A percentile compares a stretch with the other conserved stretches of the same genome.
Conservation (phyloP, 2,113 vertebrate genomes). For the Phodopus roborovskii region DNA sequence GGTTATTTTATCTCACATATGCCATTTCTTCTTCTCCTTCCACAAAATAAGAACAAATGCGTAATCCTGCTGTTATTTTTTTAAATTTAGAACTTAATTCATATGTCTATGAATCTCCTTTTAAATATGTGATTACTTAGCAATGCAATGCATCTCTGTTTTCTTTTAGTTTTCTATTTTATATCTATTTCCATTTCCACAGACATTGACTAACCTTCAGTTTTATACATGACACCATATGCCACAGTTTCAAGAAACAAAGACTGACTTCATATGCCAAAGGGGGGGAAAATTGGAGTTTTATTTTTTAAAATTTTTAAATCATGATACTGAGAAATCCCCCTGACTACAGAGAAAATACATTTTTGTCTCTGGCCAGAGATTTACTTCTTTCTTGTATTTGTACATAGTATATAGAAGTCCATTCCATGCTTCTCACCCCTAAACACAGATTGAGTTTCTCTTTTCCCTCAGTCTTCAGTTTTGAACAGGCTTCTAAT, state of each 20-base stretch:
- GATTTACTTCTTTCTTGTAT: not conserved
- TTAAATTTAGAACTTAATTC: not conserved
- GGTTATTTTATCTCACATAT: not conserved
- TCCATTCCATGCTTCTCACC: not conserved
- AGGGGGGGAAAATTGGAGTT: not conserved
- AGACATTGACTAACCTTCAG: not conserved
- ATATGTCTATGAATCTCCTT: not conserved
- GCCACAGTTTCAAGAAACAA: not conserved
- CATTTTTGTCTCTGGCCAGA: not conserved
- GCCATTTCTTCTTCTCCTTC: not conserved
- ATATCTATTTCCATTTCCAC: not conserved
- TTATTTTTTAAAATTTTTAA: not conserved
- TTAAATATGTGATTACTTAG: not conserved
- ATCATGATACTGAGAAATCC: not conserved
- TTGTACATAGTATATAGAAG: not conserved
- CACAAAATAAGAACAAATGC: not conserved
- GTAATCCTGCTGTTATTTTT: not conserved
- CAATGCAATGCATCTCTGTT: not conserved
- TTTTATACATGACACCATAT: not conserved
- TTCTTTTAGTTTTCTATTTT: not conserved
- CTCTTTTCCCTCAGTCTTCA: not conserved
- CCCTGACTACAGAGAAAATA: not conserved
- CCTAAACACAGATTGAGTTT: not conserved
- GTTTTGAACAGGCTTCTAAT: not conserved
- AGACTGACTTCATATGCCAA: not conserved